These are phyloP conservation scores for Nomada fucata DNA, from an alignment of 2,888 invertebrate genomes.

Conservation along the genomic window DNA sequence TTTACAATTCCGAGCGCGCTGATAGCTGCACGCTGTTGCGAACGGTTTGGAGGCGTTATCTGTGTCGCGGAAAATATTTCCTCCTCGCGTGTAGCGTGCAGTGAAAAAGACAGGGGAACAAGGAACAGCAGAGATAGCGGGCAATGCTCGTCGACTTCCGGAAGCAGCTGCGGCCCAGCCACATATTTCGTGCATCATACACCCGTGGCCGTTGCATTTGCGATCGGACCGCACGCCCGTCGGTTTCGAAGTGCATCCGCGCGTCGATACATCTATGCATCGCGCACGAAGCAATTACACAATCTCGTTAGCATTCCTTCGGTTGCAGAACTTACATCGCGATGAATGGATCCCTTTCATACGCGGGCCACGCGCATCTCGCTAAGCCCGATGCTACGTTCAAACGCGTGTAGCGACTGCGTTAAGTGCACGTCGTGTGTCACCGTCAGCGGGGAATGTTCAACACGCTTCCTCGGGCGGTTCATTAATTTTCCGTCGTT, in stretches of 20 bases:
- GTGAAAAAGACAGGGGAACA: neutral
- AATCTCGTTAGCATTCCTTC: constrained; percentile 68
- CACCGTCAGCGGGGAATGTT: constrained; percentile 19
- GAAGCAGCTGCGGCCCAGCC: constrained; percentile 27
- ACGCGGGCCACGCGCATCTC: constrained; percentile 63
- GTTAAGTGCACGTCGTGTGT: constrained; percentile 34
- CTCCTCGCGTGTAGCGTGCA: neutral
- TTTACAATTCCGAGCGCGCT: too few relatives aligned
- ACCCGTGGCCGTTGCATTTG: constrained; percentile 24
- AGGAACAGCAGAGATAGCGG: neutral
- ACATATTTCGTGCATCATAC: constrained; percentile 29
- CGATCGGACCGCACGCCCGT: constrained; percentile 5
- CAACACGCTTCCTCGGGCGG: neutral
- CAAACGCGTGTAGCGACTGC: constrained; percentile 55
- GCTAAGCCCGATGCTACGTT: constrained; percentile 43
- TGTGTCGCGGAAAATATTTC: neutral
- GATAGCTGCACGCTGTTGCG: too few relatives aligned
- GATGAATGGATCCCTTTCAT: constrained; percentile 71
- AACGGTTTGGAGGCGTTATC: neutral
- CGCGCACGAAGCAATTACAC: constrained; percentile 64
- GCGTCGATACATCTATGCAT: constrained; percentile 58
- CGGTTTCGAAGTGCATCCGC: constrained; percentile 23
- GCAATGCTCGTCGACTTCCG: constrained; percentile 32
- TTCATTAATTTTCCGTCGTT: constrained; percentile 24
- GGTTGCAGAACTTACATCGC: constrained; percentile 51